Conservation (phyloP, 2,888 invertebrate species). For the Luperina nickerlii region DNA sequence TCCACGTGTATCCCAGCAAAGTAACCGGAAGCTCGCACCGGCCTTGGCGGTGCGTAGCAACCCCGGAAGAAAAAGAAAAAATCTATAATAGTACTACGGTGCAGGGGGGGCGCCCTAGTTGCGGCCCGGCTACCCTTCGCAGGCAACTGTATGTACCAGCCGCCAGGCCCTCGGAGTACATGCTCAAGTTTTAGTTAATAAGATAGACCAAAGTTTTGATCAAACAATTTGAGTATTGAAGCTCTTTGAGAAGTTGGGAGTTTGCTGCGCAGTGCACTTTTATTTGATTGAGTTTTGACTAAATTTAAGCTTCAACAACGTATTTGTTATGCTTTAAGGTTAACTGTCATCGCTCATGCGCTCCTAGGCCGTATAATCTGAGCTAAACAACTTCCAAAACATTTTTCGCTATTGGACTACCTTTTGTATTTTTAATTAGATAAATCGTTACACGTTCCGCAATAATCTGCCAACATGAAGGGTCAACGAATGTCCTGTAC, state of each 20-base stretch:
- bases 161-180: slow-evolving; percentile 35
- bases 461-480: slow-evolving; percentile 10
- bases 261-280: slow-evolving; percentile 21
- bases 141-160: slow-evolving; percentile 60
- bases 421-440: slow-evolving; percentile 31
- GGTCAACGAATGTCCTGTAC: slow-evolving; percentile 43
- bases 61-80: slow-evolving; percentile 82
- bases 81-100: slow-evolving; percentile 83
- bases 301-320: neutral
- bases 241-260: slow-evolving; percentile 1
- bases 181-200: slow-evolving; percentile 57
- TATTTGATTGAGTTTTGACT: slow-evolving; percentile 14
- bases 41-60: slow-evolving; percentile 84
- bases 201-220: slow-evolving; percentile 50
- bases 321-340: neutral
- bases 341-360: neutral
- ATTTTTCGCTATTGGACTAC: neutral
- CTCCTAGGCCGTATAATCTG: neutral
- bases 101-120: slow-evolving; percentile 76
- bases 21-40: slow-evolving; percentile 80
- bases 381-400: neutral
- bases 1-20: slow-evolving; percentile 78
- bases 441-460: slow-evolving; percentile 40
- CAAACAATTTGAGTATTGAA: slow-evolving; percentile 33
- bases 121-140: slow-evolving; percentile 64